Base-by-base conservation (phyloP, 1,140 invertebrate genomes). In the Calycopis cecrops region DNA sequence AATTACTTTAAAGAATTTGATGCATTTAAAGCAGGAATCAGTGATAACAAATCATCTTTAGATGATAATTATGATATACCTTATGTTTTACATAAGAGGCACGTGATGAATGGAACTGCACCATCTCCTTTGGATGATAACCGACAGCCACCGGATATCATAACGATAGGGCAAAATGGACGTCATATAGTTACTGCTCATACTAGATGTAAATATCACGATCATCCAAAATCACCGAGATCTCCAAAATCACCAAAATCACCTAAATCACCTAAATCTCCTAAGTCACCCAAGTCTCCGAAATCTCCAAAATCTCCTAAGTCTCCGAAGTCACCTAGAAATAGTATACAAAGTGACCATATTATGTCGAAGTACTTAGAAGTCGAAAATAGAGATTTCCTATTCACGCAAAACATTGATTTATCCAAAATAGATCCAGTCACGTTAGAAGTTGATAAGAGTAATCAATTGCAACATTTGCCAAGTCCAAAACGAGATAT, bases 61-160 rank as follows among this genome's bases (percentile, higher is more conserved):
- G 78, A 87, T 55, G 83, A 88, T 50, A 92, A 91, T 38, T 81
- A 89, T 54, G 94, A 96, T 63, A 95, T 96, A 73, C 93, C 94
- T 0, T 96, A 96, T 67, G 93, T 93, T 3, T 85, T 95, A 18
- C 94, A 95, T 70, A 95, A 95, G 69, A 87, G 94, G 9, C 94
- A 95, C 68, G 90, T 95, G 7, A 94, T 95, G 92, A 95, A 95
- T 72, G 93, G 93, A 0, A 94, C 93, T 3, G 92, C 93, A 0
- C 91, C 92, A 0, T 89, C 90, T 1, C 88, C 80, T 59, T 87
- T 76, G 38, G 74, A 77, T 33, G 76, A 80, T 55, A 80, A 82
- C 55, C 69, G 76, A 73, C 89, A 76, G 52, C 88, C 74, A 49
- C 89, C 69, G 60, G 90, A 69, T 85, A 91, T 87, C 21, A 76